Percentiles rank a stretch among this genome's conserved stretches.
These are phyloP conservation scores for Chirona hameri DNA, from an alignment of 2,888 invertebrate genomes.

Conservation along the genomic window DNA sequence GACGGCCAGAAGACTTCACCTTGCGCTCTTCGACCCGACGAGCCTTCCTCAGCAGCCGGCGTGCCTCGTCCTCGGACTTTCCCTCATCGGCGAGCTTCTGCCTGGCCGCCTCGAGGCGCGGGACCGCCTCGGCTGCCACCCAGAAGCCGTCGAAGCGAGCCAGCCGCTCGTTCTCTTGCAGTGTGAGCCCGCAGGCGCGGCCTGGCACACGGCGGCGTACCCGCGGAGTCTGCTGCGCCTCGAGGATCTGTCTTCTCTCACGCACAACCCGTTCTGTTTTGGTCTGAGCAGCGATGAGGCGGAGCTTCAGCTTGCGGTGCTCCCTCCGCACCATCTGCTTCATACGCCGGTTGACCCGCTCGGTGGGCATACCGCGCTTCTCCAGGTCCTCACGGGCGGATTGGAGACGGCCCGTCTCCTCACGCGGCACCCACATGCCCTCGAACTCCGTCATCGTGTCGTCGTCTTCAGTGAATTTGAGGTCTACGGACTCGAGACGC, in stretches of 20 bases:
- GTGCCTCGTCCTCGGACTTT: not conserved
- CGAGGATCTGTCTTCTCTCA: not conserved
- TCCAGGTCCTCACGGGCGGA: not conserved
- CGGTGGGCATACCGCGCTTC: not conserved
- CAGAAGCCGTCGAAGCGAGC: conserved; percentile 24
- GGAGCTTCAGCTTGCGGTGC: conserved; percentile 1
- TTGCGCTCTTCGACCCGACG: not conserved
- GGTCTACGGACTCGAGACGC: not conserved
- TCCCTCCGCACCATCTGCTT: conserved; percentile 4
- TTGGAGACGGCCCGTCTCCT: not conserved
- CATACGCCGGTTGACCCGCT: not conserved
- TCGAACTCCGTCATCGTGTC: conserved; percentile 3
- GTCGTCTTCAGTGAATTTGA: conserved; percentile 1
- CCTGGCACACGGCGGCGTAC: not conserved
- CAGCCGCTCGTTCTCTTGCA: not conserved
- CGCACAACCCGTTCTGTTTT: conserved; percentile 3
- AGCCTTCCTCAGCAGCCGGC: not conserved
- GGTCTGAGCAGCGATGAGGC: not conserved
- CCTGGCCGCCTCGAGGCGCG: not conserved
- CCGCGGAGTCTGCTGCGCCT: not conserved
- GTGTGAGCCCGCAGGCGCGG: not conserved
- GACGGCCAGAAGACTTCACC: not conserved
- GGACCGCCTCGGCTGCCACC: not conserved
- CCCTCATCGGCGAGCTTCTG: not conserved
- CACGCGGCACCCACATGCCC: conserved; percentile 1